Conservation (phyloP, 2,888 invertebrate species). For the Folsomia candida region DNA sequence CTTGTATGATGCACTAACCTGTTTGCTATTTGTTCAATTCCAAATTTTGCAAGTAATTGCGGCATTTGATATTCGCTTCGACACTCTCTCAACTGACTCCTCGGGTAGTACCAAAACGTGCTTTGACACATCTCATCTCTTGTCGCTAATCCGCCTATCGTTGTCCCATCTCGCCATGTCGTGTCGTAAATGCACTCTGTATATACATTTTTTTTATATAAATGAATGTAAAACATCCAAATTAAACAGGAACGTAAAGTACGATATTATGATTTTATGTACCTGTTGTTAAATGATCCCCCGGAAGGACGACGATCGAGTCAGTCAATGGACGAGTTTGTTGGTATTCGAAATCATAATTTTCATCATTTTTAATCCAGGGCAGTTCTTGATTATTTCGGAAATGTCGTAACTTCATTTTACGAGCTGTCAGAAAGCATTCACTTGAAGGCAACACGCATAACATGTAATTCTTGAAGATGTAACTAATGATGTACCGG, state of each 20-base stretch:
- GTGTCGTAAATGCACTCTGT: constrained; percentile 80
- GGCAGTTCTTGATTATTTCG: constrained; percentile 72
- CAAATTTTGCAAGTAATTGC: constrained; percentile 76
- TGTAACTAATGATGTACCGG: background rate
- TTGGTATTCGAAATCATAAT: constrained; percentile 34
- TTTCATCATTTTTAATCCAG: constrained; percentile 63
- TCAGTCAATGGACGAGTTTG: constrained; percentile 20
- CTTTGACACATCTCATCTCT: constrained; percentile 85
- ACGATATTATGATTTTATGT: too few species aligned
- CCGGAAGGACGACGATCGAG: constrained; percentile 25
- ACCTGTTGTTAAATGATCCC: constrained; percentile 37
- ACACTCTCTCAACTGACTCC: constrained; percentile 74
- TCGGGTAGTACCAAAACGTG: constrained; percentile 78
- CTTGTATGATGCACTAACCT: background rate
- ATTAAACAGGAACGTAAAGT: too few species aligned
- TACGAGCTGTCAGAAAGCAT: constrained; percentile 56
- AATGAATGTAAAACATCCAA: too few species aligned
- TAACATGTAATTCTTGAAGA: too few species aligned
- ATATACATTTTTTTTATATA: constrained; percentile 14
- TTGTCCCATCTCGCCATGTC: constrained; percentile 61
- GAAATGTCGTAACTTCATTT: constrained; percentile 73
- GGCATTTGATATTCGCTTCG: constrained; percentile 81
- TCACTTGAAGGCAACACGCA: too few species aligned
- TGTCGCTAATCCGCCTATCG: constrained; percentile 69
- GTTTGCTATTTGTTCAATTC: constrained; percentile 58